Base-by-base conservation (phyloP, 2,888 invertebrate genomes). In the Diaperis boleti region DNA sequence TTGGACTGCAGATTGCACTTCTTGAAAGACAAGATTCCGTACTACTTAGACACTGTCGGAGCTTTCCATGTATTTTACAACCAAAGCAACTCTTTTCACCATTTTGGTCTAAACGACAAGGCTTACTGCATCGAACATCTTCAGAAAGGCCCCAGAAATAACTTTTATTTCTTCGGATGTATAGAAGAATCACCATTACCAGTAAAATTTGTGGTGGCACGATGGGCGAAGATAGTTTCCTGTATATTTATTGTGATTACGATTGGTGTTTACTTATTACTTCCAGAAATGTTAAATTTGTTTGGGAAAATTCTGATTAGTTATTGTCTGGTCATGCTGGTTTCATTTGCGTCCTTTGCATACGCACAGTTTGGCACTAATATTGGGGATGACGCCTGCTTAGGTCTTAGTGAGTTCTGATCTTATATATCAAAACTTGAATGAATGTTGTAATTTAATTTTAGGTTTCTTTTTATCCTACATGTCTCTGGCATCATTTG, bases 251-350 rank as follows among this genome's bases (percentile, higher is more conserved):
- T 76, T 10, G 14, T 70, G 1, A 20, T 72, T 64, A 76, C 75
- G 1, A 69, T 76, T 8, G 13, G 66, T n/a, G 65, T 74, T 26
- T 76, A 76, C 45, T 31, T 75, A 6, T 41, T 73, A 11, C 33
- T 75, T 44, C 67, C 68, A 6, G 75, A 76, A 50, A 69, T 66
- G n/a, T 68, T 62, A 42, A 74, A 69, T 45, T 44, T 73, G 2
- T 76, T 76, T 55, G 76, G 76, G 5, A 75, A 75, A 55, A 71
- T 75, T 55, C 60, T 76, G 37, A 65, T 76, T 7, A 74, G 71
- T 44, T 76, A 76, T 47, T 75, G 75, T 47, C 8, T 67, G 1
- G 64, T 72, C 0, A 72, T 71, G 49, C 60, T 73, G 3, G 37
- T 60, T 3, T 33, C 69, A 41, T 72, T 73, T 59, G 42, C 63